phyloP scores from a whole-genome alignment of 2,797 vertebrate genomes.

The Arvicola amphibius region DNA sequence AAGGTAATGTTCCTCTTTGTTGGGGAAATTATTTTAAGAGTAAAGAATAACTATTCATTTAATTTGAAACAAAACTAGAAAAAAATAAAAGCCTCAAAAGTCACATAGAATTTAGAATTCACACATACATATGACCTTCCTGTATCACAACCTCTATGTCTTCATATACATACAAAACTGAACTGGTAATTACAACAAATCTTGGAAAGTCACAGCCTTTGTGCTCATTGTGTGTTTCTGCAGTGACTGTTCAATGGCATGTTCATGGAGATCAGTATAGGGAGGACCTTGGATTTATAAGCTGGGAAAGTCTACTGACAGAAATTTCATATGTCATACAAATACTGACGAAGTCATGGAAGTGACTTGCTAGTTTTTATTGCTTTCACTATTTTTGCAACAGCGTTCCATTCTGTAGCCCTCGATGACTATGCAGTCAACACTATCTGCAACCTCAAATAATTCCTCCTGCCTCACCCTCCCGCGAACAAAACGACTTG shows the following conservation, averaged over 20 bases:
- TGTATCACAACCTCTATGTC: background rate
- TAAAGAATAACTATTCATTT: background rate
- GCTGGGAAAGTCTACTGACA: background rate
- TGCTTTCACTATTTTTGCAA: background rate
- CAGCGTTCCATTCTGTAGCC: background rate
- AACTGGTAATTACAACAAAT: slow-evolving; percentile 2
- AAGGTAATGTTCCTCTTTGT: slow-evolving; percentile 19
- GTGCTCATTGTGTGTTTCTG: background rate
- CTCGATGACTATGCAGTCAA: background rate
- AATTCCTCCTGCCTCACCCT: background rate
- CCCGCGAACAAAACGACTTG: background rate
- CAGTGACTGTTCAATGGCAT: background rate
- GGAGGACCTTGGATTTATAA: slow-evolving; percentile 7
- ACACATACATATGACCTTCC: background rate
- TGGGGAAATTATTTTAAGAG: slow-evolving; percentile 29
- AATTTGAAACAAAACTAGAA: slow-evolving; percentile 32
- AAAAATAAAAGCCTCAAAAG: background rate
- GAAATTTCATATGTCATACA: slow-evolving; percentile 54
- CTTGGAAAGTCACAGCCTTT: background rate
- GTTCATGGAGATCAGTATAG: background rate
- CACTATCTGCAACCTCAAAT: background rate
- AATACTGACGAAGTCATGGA: slow-evolving; percentile 50
- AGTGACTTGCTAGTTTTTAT: background rate
- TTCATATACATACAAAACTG: background rate
- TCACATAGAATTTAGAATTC: slow-evolving; percentile 7